phyloP scores from a whole-genome alignment of 2,888 invertebrate species.

The Eudemis profundana region DNA sequence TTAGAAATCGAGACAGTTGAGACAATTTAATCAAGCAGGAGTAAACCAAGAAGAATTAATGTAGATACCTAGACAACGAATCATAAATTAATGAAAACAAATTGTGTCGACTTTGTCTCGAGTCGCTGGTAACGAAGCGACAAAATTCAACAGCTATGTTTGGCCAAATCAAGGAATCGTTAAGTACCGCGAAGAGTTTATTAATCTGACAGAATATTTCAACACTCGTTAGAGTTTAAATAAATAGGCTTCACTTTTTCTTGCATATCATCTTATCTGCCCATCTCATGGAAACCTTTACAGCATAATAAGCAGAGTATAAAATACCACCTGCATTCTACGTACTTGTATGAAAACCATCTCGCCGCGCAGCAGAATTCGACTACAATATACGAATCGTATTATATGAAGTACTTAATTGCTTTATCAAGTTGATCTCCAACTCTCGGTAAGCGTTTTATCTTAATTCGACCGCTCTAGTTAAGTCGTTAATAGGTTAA shows the following conservation, averaged over 20 bases:
- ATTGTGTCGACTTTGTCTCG: constrained; percentile 40
- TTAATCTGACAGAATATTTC: background rate
- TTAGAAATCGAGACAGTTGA: background rate
- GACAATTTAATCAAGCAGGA: constrained; percentile 23
- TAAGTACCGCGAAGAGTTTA: constrained; percentile 35
- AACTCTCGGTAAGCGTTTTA: constrained; percentile 14
- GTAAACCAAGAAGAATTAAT: constrained; percentile 43
- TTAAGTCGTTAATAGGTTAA: constrained; percentile 40
- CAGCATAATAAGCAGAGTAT: too few species aligned
- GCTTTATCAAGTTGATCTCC: constrained; percentile 25
- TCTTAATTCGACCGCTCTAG: constrained; percentile 28
- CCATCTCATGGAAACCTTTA: too few species aligned
- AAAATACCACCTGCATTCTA: too few species aligned
- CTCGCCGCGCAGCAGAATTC: constrained; percentile 11
- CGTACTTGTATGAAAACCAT: too few species aligned
- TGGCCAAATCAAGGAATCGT: constrained; percentile 18
- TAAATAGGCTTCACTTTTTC: too few species aligned
- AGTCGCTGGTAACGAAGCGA: constrained; percentile 38
- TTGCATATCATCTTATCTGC: too few species aligned
- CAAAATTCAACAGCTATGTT: constrained; percentile 33
- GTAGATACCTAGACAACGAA: constrained; percentile 38
- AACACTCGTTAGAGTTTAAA: too few species aligned
- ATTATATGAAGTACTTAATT: constrained; percentile 16
- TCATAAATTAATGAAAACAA: constrained; percentile 44
- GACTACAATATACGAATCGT: constrained; percentile 22